These are phyloP conservation scores for Tetragonisca angustula DNA, from an alignment of 2,888 invertebrate species.

Conservation along the genomic window DNA sequence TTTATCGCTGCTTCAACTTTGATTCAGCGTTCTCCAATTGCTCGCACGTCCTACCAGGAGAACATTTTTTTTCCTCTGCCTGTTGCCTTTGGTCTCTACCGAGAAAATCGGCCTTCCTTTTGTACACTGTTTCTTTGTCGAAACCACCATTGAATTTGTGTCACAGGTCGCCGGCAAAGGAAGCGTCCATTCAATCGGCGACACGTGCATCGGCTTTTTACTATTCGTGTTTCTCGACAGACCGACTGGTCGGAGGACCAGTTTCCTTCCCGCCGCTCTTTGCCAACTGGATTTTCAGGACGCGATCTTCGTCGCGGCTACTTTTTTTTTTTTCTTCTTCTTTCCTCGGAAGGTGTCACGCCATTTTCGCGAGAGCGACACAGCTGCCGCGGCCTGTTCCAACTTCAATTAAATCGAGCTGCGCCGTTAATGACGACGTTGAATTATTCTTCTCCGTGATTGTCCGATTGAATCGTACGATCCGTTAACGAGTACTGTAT, in stretches of 20 bases:
- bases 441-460: too few relatives aligned
- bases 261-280: conserved; percentile 31
- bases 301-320: not conserved
- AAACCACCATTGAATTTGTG: conserved; percentile 51
- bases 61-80: conserved; percentile 4
- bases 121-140: conserved; percentile 45
- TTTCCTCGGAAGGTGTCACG: conserved; percentile 26
- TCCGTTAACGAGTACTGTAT: too few relatives aligned
- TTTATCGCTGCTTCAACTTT: too few relatives aligned
- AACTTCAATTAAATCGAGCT: conserved; percentile 1
- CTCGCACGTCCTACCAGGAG: conserved; percentile 18
- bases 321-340: not conserved
- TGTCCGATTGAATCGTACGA: too few relatives aligned
- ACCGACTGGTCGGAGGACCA: conserved; percentile 40
- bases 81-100: not conserved
- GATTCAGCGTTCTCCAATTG: not conserved
- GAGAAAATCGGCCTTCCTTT: conserved; percentile 28
- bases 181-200: conserved; percentile 49
- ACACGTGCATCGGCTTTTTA: conserved; percentile 58
- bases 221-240: conserved; percentile 19
- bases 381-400: not conserved
- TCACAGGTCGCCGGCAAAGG: conserved; percentile 55
- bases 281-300: conserved; percentile 37
- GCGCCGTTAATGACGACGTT: not conserved
- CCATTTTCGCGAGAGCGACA: conserved; percentile 22